These are phyloP conservation scores for Alcedo quadribrachys DNA, from an alignment of 2,797 vertebrate species.

Conservation along the genomic window DNA sequence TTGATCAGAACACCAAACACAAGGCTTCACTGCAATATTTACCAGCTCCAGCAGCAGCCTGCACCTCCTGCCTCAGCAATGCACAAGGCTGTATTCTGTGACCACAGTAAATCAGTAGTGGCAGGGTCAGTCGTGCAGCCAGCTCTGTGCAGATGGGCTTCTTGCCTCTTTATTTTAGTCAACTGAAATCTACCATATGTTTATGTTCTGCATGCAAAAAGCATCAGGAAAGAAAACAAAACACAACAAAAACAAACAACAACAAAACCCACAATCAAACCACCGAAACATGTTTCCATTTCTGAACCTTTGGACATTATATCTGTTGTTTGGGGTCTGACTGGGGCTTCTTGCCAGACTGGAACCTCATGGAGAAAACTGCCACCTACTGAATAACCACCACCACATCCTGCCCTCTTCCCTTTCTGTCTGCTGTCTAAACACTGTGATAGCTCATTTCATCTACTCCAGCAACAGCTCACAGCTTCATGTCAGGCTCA, in stretches of 20 bases:
- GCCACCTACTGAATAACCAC: neutral
- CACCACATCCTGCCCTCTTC: neutral
- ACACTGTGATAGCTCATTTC: neutral
- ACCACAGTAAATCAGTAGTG: neutral
- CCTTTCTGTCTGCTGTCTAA: neutral
- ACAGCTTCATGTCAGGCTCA: neutral
- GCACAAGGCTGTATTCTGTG: neutral
- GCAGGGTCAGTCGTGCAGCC: neutral
- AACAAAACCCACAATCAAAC: no score
- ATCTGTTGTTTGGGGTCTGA: neutral
- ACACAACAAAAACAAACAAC: neutral
- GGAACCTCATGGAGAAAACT: neutral
- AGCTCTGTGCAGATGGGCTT: neutral
- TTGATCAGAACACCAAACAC: neutral
- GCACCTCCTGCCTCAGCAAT: neutral
- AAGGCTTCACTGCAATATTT: neutral
- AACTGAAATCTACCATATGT: neutral
- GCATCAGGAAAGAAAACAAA: neutral
- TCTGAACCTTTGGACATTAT: neutral
- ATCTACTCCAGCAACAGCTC: neutral
- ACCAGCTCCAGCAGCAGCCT: neutral
- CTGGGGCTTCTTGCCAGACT: neutral
- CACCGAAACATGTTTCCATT: neutral
- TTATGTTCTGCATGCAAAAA: neutral
- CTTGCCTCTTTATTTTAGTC: neutral